A percentile compares a stretch with the other conserved stretches of the same genome.
Evolutionary conservation across 1,140 invertebrate genomes (phyloP).

Genomic region (Lordiphosa mommai): DNA sequence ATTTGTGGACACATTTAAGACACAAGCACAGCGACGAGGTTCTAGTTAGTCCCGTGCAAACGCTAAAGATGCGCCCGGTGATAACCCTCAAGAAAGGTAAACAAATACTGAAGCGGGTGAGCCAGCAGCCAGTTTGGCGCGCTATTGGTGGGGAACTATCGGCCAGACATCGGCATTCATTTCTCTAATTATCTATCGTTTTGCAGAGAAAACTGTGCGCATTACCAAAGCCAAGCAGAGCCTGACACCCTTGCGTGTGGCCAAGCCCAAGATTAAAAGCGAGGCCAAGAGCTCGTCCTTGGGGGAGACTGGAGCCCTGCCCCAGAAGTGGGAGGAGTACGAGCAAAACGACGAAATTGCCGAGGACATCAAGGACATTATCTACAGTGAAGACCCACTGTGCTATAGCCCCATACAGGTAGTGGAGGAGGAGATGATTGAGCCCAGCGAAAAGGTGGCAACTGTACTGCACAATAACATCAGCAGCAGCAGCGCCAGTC

Average conservation of each 20-base stretch:
- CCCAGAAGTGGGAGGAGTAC: constrained; percentile 66
- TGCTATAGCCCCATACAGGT: constrained; percentile 68
- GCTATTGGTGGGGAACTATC: constrained; percentile 56
- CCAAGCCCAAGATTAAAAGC: constrained; percentile 50
- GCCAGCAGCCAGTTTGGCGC: constrained; percentile 39
- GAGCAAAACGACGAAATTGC: constrained; percentile 60
- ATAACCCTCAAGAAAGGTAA: constrained; percentile 65
- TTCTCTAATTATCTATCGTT: constrained; percentile 37
- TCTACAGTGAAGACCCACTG: constrained; percentile 62
- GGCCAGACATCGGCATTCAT: constrained; percentile 6
- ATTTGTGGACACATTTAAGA: constrained; percentile 61
- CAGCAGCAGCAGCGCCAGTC: neutral
- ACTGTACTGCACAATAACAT: constrained; percentile 26
- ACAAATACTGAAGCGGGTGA: neutral
- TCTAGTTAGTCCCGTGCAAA: constrained; percentile 48
- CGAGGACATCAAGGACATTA: constrained; percentile 67
- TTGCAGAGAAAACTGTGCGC: constrained; percentile 60
- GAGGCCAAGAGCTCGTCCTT: constrained; percentile 17
- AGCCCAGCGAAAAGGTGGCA: constrained; percentile 34
- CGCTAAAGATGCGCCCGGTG: constrained; percentile 6
- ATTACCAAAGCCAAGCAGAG: constrained; percentile 50
- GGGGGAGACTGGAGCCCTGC: constrained; percentile 40
- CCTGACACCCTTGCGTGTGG: constrained; percentile 42
- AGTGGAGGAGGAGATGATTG: constrained; percentile 52
- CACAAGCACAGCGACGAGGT: constrained; percentile 65